Evolutionary conservation across 2,888 invertebrate genomes (phyloP).

Genomic region (Plebejus argus): DNA sequence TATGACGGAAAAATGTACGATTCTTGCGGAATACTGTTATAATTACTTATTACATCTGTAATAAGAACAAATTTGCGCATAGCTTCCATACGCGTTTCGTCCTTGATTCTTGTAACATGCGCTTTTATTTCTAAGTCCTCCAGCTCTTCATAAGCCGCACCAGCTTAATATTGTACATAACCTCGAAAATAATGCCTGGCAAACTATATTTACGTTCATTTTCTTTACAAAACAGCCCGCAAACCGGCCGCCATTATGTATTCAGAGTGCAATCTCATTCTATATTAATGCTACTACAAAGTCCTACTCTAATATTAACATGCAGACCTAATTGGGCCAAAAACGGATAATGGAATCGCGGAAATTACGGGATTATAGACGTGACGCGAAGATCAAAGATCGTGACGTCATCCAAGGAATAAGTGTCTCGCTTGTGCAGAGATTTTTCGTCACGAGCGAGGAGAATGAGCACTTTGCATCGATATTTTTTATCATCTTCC

Average conservation of each 20-base stretch:
- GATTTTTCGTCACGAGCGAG: background rate
- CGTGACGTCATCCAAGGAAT: background rate
- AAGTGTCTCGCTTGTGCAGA: background rate
- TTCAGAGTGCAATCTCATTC: slow-evolving; percentile 25
- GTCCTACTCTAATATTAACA: slow-evolving; percentile 27
- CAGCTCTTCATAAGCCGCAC: background rate
- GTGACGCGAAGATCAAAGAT: background rate
- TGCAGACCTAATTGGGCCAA: background rate
- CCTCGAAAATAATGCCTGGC: background rate
- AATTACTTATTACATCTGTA: too few relatives aligned
- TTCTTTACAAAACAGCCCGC: slow-evolving; percentile 6
- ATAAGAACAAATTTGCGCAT: too few relatives aligned
- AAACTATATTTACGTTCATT: slow-evolving; percentile 15
- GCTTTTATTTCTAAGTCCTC: background rate
- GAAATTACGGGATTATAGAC: background rate
- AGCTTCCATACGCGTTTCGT: too few relatives aligned
- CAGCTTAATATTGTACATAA: background rate
- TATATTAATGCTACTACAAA: slow-evolving; percentile 24
- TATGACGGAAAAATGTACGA: too few relatives aligned
- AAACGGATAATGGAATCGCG: background rate
- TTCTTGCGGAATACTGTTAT: too few relatives aligned
- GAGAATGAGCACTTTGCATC: too few relatives aligned
- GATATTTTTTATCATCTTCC: too few relatives aligned
- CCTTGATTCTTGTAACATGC: background rate
- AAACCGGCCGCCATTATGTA: slow-evolving; percentile 15